Evolutionary conservation across 2,797 vertebrate species (phyloP).

Genomic region (Pyrocephalus nanus): DNA sequence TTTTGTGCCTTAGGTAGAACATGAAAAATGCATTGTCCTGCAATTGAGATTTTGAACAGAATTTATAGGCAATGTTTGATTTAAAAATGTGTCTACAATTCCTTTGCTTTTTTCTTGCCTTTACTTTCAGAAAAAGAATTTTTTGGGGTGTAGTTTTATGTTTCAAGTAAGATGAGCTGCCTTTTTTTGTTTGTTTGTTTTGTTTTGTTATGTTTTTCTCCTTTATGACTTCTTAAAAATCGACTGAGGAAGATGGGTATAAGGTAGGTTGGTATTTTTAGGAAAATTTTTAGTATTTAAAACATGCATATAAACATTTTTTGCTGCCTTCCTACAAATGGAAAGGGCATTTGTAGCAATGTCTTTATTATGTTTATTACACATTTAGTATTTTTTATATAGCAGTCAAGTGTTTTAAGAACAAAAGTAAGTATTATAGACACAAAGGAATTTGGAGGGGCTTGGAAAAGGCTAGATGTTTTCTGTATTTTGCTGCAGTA

Average conservation of each 20-base stretch:
- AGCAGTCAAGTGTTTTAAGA: not conserved
- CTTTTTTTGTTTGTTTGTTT: no score
- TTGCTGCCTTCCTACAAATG: not conserved
- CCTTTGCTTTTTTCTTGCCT: conserved; percentile 17
- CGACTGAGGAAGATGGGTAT: not conserved
- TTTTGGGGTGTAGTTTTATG: not conserved
- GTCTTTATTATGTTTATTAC: not conserved
- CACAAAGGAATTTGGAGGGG: not conserved
- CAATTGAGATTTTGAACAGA: conserved; percentile 53
- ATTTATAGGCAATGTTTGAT: conserved; percentile 31
- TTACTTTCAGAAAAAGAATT: conserved; percentile 30
- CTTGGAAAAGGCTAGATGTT: not conserved
- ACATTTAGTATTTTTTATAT: not conserved
- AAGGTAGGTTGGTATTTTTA: conserved; percentile 36
- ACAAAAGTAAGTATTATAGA: not conserved
- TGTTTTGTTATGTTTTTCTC: not conserved
- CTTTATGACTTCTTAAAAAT: conserved; percentile 32
- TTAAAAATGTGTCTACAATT: conserved; percentile 33
- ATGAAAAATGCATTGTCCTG: conserved; percentile 53
- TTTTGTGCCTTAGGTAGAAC: conserved; percentile 43
- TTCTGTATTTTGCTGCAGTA: not conserved
- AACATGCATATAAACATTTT: not conserved
- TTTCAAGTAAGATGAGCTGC: not conserved
- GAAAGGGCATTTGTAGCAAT: not conserved
- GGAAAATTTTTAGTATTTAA: not conserved